Conservation (phyloP, 2,888 invertebrate genomes). For the Escarpia spicata region DNA sequence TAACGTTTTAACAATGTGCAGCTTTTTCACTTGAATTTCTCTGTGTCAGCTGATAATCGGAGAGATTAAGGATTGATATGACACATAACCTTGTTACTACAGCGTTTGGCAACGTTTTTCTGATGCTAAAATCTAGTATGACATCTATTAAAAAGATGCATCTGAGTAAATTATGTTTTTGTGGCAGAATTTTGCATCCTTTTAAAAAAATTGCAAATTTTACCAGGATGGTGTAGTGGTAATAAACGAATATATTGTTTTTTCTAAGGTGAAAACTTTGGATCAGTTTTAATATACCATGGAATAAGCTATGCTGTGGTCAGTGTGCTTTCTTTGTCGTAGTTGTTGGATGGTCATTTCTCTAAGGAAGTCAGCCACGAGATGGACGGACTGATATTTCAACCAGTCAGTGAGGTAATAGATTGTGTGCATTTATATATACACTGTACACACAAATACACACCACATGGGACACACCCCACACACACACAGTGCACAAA, state of each 20-base stretch:
- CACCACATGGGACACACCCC: too few species aligned
- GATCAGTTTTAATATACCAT: background rate
- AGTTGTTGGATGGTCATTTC: constrained; percentile 81
- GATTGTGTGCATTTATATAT: background rate
- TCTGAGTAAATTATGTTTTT: background rate
- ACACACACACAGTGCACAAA: too few species aligned
- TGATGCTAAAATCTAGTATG: background rate
- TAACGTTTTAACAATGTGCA: too few species aligned
- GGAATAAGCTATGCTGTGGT: background rate
- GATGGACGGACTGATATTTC: constrained; percentile 97
- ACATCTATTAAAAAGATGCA: background rate
- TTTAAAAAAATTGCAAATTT: background rate
- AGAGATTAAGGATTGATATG: too few species aligned
- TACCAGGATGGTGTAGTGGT: background rate
- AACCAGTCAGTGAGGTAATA: constrained; percentile 81
- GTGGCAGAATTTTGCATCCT: background rate
- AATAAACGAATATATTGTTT: background rate
- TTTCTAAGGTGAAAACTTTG: background rate
- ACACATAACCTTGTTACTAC: too few species aligned
- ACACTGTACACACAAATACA: background rate
- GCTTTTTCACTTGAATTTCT: too few species aligned
- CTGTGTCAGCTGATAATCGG: too few species aligned
- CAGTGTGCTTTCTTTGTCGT: constrained; percentile 37
- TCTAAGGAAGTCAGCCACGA: constrained; percentile 87
- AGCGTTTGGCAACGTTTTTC: too few species aligned